A percentile compares a stretch with the other conserved stretches of the same genome.
These are phyloP conservation scores for Drepana falcataria DNA, from an alignment of 2,888 invertebrate species.

Conservation along the genomic window DNA sequence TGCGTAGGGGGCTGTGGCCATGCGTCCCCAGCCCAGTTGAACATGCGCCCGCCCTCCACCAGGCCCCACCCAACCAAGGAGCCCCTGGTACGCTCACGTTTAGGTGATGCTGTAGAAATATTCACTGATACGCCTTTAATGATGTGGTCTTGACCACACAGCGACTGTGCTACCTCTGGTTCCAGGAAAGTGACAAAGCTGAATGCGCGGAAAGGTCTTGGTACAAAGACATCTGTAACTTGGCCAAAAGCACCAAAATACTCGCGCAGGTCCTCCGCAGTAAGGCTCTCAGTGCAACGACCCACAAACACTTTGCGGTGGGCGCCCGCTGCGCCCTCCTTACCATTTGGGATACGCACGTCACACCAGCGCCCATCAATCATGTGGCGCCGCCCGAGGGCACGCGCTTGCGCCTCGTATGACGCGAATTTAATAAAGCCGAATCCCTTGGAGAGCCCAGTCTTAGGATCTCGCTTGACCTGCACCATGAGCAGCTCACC, in stretches of 20 bases:
- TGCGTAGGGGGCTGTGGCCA: conserved; percentile 34
- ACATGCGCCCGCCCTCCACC: conserved; percentile 44
- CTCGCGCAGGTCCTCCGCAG: conserved; percentile 86
- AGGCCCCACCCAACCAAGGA: conserved; percentile 55
- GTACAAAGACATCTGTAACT: conserved; percentile 92
- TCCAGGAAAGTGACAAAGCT: conserved; percentile 91
- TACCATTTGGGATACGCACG: conserved; percentile 84
- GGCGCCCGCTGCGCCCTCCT: conserved; percentile 82
- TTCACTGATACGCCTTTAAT: conserved; percentile 91
- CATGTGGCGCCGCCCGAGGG: conserved; percentile 81
- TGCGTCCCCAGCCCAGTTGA: conserved; percentile 40
- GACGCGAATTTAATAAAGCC: conserved; percentile 84
- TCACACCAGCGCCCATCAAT: conserved; percentile 86
- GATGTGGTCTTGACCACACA: conserved; percentile 90
- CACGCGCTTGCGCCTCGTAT: conserved; percentile 82
- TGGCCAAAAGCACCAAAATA: conserved; percentile 89
- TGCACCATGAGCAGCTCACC: conserved; percentile 81
- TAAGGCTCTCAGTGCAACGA: conserved; percentile 88
- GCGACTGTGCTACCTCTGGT: conserved; percentile 86
- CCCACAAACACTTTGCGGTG: conserved; percentile 91
- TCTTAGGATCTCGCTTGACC: conserved; percentile 79
- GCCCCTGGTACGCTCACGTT: conserved; percentile 76
- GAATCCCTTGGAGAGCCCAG: conserved; percentile 84
- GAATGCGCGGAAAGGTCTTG: conserved; percentile 90
- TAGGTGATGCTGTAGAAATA: conserved; percentile 92